Conservation (phyloP, 2,113 vertebrate species). For the Promerops cafer region DNA sequence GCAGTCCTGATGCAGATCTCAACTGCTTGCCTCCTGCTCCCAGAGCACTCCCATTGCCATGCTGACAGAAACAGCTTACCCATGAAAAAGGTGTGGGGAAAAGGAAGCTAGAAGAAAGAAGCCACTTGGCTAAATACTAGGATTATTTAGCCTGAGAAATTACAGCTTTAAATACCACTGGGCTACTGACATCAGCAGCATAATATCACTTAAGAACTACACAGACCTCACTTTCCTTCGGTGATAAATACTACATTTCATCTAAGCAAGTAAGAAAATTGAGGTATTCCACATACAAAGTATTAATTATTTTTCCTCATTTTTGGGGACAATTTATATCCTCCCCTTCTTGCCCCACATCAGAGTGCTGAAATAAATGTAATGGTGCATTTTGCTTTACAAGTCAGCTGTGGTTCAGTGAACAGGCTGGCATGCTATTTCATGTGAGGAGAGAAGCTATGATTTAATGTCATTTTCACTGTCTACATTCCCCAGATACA, state of each 20-base stretch:
- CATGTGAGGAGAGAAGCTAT: slow-evolving; percentile 23
- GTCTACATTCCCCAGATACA: slow-evolving; percentile 45
- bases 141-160: slow-evolving; percentile 1
- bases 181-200: background rate
- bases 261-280: slow-evolving; percentile 29
- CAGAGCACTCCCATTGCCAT: background rate
- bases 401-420: slow-evolving; percentile 41
- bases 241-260: background rate
- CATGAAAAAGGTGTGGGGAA: background rate
- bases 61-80: slow-evolving; percentile 21
- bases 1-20: background rate
- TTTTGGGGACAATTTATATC: background rate
- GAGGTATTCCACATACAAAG: background rate
- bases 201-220: background rate
- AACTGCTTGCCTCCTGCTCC: background rate
- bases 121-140: background rate
- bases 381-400: slow-evolving; percentile 42
- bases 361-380: slow-evolving; percentile 14
- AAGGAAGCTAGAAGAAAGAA: background rate
- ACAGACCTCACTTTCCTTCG: background rate
- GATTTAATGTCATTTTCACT: slow-evolving; percentile 62
- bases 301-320: slow-evolving; percentile 38
- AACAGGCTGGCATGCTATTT: slow-evolving; percentile 44
- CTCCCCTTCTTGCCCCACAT: background rate
- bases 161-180: background rate